Evolutionary conservation across 1,140 invertebrate genomes (phyloP), one percentile per base, ranked within the genome.

Genomic region (Apis mellifera): DNA sequence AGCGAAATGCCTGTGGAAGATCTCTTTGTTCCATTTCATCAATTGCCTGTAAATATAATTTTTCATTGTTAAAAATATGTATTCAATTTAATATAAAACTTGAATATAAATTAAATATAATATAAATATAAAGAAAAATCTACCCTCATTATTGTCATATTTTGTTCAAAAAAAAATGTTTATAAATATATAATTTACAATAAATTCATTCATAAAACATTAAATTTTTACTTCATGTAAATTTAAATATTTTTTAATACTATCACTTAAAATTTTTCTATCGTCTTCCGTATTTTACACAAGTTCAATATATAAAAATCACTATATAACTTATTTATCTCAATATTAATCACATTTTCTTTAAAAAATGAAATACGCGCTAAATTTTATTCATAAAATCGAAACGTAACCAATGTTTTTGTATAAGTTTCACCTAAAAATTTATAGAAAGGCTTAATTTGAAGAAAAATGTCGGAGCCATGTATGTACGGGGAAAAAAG

Each of bases 1-100:
- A 94, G 82, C 95, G 95, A 73, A 97, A 94, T 66, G 97, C 96
- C 94, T 97, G 96, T 19, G 96, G 95, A 68, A 97, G 93, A 91
- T 98, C 97, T 90, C 95, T 95, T 90, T 96, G 95, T 86, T 95
- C 95, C 92, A 95, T 95, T 82, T 95, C 95, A 83, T 95, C 95
- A 75, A 95, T 94, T 91, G 95, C 95, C 95, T 96, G 69, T 17
- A 91, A 92, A 85, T 8, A 72, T 7, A 72, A 70, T 71, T 73
- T 42, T 48, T 79, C 12, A 15, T 17, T 15, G 12, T 55, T 48
- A 19, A 77, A 78, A 72, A 48, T 3, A 42, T 50, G 13, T 11
- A 32, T 19, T 7, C 23, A n/a, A 59, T 60, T 32, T 7, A 32
- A 75, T 23, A 57, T 26, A 50, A 32, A 8, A 42, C 13, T 71